Evolutionary conservation across 2,113 vertebrate genomes (phyloP).

Genomic region (Rhea americana): DNA sequence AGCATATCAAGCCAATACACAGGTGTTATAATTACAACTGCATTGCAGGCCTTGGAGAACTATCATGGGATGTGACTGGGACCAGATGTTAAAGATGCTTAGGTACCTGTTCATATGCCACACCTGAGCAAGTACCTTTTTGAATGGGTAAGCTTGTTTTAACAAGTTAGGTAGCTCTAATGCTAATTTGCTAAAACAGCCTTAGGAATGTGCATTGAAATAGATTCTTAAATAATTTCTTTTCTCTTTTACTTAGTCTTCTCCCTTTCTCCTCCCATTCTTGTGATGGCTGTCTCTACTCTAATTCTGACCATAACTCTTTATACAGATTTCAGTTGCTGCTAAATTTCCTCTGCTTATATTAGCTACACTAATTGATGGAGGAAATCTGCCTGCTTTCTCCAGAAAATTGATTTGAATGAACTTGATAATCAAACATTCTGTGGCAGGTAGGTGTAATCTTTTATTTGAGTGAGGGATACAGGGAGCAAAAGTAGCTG

Average conservation of each 20-base stretch:
- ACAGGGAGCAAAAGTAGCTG: neutral
- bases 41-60: neutral
- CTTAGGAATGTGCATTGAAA: neutral
- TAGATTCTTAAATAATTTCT: neutral
- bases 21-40: neutral
- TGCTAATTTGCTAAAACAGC: neutral
- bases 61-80: accelerated
- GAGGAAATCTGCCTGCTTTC: neutral
- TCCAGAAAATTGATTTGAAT: neutral
- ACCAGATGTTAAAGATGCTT: neutral
- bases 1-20: accelerated
- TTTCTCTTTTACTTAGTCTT: neutral
- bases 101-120: neutral
- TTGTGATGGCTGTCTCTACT: neutral
- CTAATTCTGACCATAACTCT: neutral
- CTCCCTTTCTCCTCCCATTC: neutral
- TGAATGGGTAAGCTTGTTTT: neutral
- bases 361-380: neutral
- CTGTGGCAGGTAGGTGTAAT: neutral
- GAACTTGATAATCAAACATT: neutral
- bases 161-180: neutral
- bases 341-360: neutral
- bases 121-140: neutral
- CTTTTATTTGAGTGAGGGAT: neutral
- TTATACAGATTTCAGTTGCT: neutral